phyloP scores from a whole-genome alignment of 2,113 vertebrate species.

The Platysternon megacephalum region DNA sequence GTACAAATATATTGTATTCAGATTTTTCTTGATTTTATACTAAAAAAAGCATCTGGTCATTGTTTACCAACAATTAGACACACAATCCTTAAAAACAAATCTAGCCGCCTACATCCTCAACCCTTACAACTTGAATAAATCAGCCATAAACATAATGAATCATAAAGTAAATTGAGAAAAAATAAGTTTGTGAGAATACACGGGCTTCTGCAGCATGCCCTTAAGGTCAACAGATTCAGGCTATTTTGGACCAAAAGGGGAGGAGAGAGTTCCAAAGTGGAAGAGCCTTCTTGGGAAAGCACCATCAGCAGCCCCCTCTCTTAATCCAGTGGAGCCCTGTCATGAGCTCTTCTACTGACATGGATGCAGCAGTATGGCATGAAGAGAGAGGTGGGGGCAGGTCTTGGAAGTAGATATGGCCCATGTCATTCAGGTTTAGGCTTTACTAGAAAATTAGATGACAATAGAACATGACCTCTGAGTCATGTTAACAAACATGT shows the following conservation, averaged over 20 bases:
- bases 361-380: accelerated
- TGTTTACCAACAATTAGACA: conserved; percentile 41
- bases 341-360: accelerated
- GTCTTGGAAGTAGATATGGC: accelerated
- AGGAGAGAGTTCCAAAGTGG: not conserved
- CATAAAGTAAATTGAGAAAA: conserved; percentile 17
- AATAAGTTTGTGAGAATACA: conserved; percentile 44
- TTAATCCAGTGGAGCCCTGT: not conserved
- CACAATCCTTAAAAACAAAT: conserved; percentile 39
- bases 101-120: not conserved
- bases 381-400: accelerated
- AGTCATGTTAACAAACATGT: accelerated
- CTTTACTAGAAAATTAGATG: accelerated
- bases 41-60: conserved; percentile 28
- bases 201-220: not conserved
- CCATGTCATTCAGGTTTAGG: not conserved
- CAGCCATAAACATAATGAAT: not conserved
- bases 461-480: accelerated
- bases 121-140: not conserved
- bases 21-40: conserved; percentile 30
- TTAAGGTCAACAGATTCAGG: accelerated
- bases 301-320: accelerated
- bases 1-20: not conserved
- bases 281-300: not conserved
- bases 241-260: not conserved